These are phyloP conservation scores for Hyperoodon ampullatus DNA, from an alignment of 2,113 vertebrate species.

Conservation along the genomic window DNA sequence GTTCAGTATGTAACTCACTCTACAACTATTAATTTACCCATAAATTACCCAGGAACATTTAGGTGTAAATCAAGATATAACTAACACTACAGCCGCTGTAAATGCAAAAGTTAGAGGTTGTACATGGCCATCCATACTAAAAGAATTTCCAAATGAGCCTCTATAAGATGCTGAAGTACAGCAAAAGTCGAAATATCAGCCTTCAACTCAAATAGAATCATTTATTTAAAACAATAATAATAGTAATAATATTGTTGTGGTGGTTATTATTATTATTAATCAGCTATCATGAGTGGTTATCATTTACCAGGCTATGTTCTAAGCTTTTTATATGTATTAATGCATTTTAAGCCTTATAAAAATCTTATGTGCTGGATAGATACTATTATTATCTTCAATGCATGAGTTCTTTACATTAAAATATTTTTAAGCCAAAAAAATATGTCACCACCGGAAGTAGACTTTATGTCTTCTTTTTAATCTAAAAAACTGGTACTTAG, in stretches of 20 bases:
- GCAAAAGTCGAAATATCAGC: neutral
- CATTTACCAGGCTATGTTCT: neutral
- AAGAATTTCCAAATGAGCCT: neutral
- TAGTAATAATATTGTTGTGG: neutral
- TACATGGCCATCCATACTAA: neutral
- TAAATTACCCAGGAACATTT: neutral
- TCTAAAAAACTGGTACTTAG: neutral
- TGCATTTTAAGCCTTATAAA: conserved; percentile 10
- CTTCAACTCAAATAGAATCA: neutral
- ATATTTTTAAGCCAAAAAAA: neutral
- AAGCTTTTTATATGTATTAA: neutral
- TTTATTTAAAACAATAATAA: neutral
- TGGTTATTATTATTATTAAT: neutral
- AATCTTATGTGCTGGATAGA: neutral
- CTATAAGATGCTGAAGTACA: neutral
- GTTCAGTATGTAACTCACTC: neutral
- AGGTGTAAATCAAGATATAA: neutral
- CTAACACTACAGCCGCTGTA: neutral
- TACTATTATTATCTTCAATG: neutral
- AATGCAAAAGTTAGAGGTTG: neutral
- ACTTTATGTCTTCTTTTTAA: neutral
- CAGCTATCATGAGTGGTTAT: neutral
- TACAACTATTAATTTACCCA: neutral
- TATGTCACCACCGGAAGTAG: neutral
- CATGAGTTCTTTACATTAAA: neutral